phyloP scores from a whole-genome alignment of 2,888 invertebrate species.

The Drosophila colorata region DNA sequence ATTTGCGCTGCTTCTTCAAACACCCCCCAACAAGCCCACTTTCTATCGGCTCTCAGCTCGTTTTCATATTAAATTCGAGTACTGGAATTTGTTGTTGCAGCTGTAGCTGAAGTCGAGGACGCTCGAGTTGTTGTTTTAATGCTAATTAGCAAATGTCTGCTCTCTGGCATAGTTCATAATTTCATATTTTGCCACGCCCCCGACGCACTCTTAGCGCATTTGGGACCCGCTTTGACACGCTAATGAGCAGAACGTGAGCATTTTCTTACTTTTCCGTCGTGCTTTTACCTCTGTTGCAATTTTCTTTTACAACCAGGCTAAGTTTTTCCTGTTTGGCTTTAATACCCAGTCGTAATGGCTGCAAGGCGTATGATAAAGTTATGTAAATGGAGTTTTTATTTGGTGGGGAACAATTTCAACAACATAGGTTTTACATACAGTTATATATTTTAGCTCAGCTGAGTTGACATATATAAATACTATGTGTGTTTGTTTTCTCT shows the following conservation, averaged over 20 bases:
- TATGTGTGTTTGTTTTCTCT: too few relatives aligned
- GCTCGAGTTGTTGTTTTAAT: constrained; percentile 42
- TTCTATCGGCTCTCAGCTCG: background rate
- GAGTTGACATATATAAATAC: too few relatives aligned
- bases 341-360: background rate
- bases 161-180: constrained; percentile 24
- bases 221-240: constrained; percentile 26
- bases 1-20: constrained; percentile 17
- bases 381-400: background rate
- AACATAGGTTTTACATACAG: too few relatives aligned
- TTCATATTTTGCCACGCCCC: constrained; percentile 32
- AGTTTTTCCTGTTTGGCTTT: constrained; percentile 7
- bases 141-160: constrained; percentile 65
- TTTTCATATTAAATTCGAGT: constrained; percentile 27
- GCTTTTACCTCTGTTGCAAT: constrained; percentile 37
- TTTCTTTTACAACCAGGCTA: constrained; percentile 14
- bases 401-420: too few relatives aligned
- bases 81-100: constrained; percentile 36
- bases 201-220: background rate
- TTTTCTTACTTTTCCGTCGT: constrained; percentile 37
- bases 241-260: constrained; percentile 67
- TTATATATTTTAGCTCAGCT: too few relatives aligned
- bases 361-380: background rate
- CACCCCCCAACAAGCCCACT: background rate
- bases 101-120: constrained; percentile 21